Evolutionary conservation across 2,888 invertebrate species (phyloP), one percentile per base, ranked within the genome.

Genomic region (Uloborus plumipes): DNA sequence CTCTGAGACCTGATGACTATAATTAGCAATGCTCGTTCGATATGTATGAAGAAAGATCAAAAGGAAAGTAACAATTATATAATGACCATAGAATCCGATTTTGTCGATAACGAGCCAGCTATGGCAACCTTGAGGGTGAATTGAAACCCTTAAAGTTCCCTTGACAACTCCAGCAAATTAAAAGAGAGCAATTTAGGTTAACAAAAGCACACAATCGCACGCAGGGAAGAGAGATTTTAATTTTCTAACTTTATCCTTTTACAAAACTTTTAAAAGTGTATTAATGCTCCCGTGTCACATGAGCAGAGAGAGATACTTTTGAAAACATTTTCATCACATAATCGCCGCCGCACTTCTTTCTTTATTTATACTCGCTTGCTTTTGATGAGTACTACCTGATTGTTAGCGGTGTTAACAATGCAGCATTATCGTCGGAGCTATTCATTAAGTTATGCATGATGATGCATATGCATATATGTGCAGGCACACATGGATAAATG

Each of bases 141-240:
- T 55, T 65, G 18, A n/a, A 64, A 64, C 74, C 51, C 70, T 65
- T 55, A 55, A 64, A 70, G 74, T 81, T 74, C 70, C 74, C 80
- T 51, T 62, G 80, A 74, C 80, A 74, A 81, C 74, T 64, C 66
- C 66, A 22, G 58, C 74, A 81, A 81, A 81, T 81, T 81, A 81
- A 81, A 81, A 81, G 80, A 64, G 69, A 81, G 74, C 80, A 81
- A 81, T 81, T 81, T 81, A 31, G 80, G 80, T 81, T 81, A 81
- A 81, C 74, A 74, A 74, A 74, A 74, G 80, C 69, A 81, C 80
- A 74, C 80, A 74, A 74, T 51, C 22, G 59, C 69, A 62, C 69
- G 55, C 62, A 69, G 20, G 18, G 65, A 22, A 51, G 49, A 26
- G 62, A 62, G 47, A 47, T 81, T 70, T 81, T 81, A 81, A 81